Evolutionary conservation across 2,888 invertebrate species (phyloP).

Genomic region (Steinernema hermaphroditum): DNA sequence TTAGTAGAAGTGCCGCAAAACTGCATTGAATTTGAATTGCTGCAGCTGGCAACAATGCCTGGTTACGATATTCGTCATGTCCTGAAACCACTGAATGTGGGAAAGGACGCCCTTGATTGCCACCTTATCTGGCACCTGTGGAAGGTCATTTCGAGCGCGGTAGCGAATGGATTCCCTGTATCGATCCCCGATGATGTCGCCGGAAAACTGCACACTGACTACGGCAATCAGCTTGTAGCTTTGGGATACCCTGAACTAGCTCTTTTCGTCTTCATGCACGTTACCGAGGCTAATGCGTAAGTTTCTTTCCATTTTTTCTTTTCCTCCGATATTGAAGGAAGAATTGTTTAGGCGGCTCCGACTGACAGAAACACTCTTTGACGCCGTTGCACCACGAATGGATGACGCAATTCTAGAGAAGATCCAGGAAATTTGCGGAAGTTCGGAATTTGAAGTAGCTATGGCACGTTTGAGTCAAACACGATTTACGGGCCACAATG

Average conservation of each 20-base stretch:
- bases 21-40: constrained; percentile 2
- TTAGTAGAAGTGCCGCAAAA: not conserved
- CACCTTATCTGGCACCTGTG: constrained; percentile 9
- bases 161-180: not conserved
- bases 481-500: no score
- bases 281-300: not conserved
- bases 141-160: constrained; percentile 2
- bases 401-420: no score
- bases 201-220: not conserved
- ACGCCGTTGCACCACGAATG: no score
- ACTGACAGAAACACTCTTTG: no score
- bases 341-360: no score
- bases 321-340: no score
- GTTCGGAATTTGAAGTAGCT: no score
- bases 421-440: no score
- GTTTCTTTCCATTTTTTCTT: not conserved
- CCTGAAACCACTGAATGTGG: not conserved
- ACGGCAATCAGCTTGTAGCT: not conserved
- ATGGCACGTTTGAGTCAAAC: no score
- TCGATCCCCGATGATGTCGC: not conserved
- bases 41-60: not conserved
- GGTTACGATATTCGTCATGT: not conserved
- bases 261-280: not conserved
- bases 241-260: not conserved
- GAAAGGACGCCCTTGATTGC: not conserved